Evolutionary conservation across 2,888 invertebrate genomes (phyloP).

Genomic region (Epirrhoe tristata): DNA sequence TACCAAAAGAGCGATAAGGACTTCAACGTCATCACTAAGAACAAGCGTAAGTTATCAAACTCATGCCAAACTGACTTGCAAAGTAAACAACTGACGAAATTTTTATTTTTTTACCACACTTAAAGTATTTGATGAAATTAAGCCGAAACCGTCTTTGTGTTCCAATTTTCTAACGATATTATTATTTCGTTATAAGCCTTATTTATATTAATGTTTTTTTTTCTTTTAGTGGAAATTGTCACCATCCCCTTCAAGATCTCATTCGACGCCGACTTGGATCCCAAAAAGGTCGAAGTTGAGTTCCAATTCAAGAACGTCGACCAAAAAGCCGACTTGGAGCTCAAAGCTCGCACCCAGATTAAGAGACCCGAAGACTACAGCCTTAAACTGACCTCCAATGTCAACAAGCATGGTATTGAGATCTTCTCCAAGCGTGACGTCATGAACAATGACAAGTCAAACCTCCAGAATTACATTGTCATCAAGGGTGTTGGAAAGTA

Average conservation of each 20-base stretch:
- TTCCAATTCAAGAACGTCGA: constrained; percentile 85
- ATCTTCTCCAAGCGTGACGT: constrained; percentile 85
- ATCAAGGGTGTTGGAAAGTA: constrained; percentile 87
- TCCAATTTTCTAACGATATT: too few species aligned
- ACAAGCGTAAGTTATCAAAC: constrained; percentile 69
- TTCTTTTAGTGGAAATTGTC: constrained; percentile 81
- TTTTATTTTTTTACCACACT: too few species aligned
- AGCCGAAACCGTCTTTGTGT: too few species aligned
- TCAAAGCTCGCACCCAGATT: constrained; percentile 81
- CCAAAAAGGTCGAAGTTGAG: constrained; percentile 84
- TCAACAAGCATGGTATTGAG: constrained; percentile 71
- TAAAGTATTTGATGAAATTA: too few species aligned
- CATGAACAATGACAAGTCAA: constrained; percentile 84
- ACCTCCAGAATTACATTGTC: constrained; percentile 85
- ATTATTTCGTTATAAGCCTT: too few species aligned
- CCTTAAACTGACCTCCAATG: constrained; percentile 61
- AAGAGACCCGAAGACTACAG: constrained; percentile 76
- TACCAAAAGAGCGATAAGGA: constrained; percentile 66
- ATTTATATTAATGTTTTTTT: too few species aligned
- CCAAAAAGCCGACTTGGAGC: constrained; percentile 85
- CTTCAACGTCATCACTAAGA: constrained; percentile 81
- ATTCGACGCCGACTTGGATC: constrained; percentile 84
- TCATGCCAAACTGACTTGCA: too few species aligned
- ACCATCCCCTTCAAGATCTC: constrained; percentile 78
- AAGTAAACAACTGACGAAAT: too few species aligned